Base-by-base conservation (phyloP, 2,888 invertebrate genomes). In the Brachyptera risi region DNA sequence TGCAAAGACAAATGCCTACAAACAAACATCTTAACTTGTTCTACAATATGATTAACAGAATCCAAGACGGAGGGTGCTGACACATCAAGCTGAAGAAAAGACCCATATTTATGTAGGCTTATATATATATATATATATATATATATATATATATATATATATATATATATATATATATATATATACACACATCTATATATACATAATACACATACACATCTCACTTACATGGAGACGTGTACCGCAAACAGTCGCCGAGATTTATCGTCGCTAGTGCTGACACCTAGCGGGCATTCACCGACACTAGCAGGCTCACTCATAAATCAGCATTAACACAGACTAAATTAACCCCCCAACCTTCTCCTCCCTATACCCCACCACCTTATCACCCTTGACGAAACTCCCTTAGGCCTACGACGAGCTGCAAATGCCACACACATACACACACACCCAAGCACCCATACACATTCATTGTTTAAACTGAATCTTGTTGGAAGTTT, bases 301-400 rank as follows among this genome's bases (percentile, higher is more conserved):
- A 17, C 58, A 54, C 51, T 44, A 51, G 47, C 35, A 42, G 27
- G 15, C 31, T 49, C 38, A 50, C 54, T 44, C 44, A 59, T 65
- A 65, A 65, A 65, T 65, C 65, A 65, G 65, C 61, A 65, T 65
- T 65, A 65, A 65, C 65, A 61, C 65, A 56, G 63, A 60, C 62
- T 65, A 65, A 65, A 65, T 65, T 65, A 65, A 63, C 65, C 65
- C 60, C 61, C 23, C 27, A 21, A 3, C 26, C 27, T n/a, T 7
- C 26, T n/a, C 40, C 35, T 42, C n/a, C 15, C 31, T 49, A 21
- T 57, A 27, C 56, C 19, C 49, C 24, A 42, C 23, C 50, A 19
- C 62, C 40, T n/a, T n/a, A 37, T 17, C 56, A 13, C 23, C 31
- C 56, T 56, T 26, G 11, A n/a, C n/a, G n/a, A n/a, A n/a, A n/a